A percentile compares a stretch with the other conserved stretches of the same genome.
phyloP scores from a whole-genome alignment of 2,797 vertebrate species.

The Psittacula derbiana region DNA sequence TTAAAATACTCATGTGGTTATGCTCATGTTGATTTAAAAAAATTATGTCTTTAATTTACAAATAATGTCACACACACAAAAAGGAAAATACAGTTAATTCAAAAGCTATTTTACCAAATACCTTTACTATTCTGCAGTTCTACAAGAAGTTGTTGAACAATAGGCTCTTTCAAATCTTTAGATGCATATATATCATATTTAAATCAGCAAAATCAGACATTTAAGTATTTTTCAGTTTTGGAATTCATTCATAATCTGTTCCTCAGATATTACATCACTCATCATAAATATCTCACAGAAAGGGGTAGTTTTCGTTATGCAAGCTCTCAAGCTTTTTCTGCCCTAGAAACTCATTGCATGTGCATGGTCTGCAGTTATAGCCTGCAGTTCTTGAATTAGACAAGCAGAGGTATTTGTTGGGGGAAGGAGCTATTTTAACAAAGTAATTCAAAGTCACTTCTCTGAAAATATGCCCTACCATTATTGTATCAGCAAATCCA shows the following conservation, averaged over 20 bases:
- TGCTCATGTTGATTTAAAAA: neutral
- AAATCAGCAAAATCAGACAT: neutral
- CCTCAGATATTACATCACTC: neutral
- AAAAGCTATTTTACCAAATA: neutral
- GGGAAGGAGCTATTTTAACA: neutral
- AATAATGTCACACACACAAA: neutral
- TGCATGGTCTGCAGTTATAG: neutral
- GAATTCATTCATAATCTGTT: neutral
- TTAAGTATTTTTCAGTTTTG: neutral
- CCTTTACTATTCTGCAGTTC: neutral
- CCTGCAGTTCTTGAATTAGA: neutral
- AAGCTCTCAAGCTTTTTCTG: neutral
- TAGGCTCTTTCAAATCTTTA: neutral
- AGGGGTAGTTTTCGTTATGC: neutral
- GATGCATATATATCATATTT: neutral
- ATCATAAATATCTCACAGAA: neutral
- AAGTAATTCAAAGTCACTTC: neutral
- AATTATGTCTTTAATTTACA: neutral
- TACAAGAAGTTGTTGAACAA: neutral
- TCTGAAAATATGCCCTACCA: neutral
- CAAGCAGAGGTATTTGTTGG: neutral
- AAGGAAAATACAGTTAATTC: neutral
- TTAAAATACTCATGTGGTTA: neutral
- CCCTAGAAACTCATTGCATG: neutral
- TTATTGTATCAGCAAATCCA: neutral